These are phyloP conservation scores for Cephus sareptanus DNA, from an alignment of 2,888 invertebrate species.

Conservation along the genomic window DNA sequence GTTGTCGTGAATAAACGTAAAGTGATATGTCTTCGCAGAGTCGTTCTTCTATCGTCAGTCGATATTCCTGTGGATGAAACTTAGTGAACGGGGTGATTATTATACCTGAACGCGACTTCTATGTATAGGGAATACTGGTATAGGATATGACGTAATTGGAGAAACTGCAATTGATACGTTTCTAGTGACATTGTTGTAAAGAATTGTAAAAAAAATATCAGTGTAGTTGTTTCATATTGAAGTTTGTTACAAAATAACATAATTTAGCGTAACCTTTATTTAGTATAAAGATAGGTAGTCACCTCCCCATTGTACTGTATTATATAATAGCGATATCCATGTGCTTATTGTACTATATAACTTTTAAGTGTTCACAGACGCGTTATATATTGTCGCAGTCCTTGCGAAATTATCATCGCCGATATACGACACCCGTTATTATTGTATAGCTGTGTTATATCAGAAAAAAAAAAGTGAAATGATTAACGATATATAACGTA, in stretches of 20 bases:
- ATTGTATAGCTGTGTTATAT: constrained; percentile 51
- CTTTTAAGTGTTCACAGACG: constrained; percentile 52
- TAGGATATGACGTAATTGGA: constrained; percentile 30
- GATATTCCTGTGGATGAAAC: background rate
- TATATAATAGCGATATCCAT: constrained; percentile 59
- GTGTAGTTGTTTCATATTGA: constrained; percentile 53
- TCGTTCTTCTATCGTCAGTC: background rate
- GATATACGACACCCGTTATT: constrained; percentile 49
- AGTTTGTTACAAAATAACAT: constrained; percentile 56
- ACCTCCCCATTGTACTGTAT: constrained; percentile 47
- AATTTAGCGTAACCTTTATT: constrained; percentile 50
- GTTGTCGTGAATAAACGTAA: background rate
- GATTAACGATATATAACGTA: constrained; percentile 20
- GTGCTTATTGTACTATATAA: constrained; percentile 63
- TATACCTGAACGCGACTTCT: background rate
- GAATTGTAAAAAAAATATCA: constrained; percentile 51
- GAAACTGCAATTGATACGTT: constrained; percentile 29
- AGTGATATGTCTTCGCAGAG: background rate
- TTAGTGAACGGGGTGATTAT: background rate
- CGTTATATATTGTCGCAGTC: constrained; percentile 2
- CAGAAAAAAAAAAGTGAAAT: constrained; percentile 38
- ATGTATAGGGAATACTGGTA: background rate
- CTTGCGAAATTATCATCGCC: constrained; percentile 38
- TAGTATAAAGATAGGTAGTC: constrained; percentile 43
- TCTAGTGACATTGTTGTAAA: constrained; percentile 54